Percentiles rank a stretch among this genome's conserved stretches.
These are phyloP conservation scores for Proteles cristata DNA, from an alignment of 2,113 vertebrate species.

Conservation along the genomic window DNA sequence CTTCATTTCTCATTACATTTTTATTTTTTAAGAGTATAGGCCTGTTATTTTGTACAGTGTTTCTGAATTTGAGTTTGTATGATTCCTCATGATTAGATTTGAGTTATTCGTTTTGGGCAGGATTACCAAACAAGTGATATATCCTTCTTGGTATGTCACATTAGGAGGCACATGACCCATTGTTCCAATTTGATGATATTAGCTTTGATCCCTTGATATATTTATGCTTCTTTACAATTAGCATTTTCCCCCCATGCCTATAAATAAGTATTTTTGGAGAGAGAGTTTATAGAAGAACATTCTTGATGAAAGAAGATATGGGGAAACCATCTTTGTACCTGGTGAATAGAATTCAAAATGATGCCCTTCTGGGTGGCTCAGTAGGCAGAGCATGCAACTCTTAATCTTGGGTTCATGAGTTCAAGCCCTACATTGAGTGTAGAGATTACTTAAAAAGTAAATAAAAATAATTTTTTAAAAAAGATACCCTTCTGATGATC, in stretches of 20 bases:
- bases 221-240: not conserved
- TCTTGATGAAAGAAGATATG: not conserved
- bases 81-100: not conserved
- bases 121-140: not conserved
- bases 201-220: not conserved
- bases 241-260: not conserved
- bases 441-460: not conserved
- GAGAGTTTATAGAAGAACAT: not conserved
- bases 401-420: not conserved
- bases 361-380: not conserved
- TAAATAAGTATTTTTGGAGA: not conserved
- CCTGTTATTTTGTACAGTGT: not conserved
- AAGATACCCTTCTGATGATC: not conserved
- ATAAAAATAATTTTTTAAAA: not conserved
- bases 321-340: not conserved
- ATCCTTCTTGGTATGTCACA: not conserved
- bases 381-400: not conserved
- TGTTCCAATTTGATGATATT: not conserved
- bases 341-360: not conserved
- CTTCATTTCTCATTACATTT: not conserved
- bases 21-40: not conserved
- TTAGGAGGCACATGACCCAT: not conserved
- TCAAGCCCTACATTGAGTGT: not conserved
- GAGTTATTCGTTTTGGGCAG: not conserved
- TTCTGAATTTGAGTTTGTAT: not conserved